Base-by-base conservation (phyloP, 1,140 invertebrate species). In the Uloborus diversus region DNA sequence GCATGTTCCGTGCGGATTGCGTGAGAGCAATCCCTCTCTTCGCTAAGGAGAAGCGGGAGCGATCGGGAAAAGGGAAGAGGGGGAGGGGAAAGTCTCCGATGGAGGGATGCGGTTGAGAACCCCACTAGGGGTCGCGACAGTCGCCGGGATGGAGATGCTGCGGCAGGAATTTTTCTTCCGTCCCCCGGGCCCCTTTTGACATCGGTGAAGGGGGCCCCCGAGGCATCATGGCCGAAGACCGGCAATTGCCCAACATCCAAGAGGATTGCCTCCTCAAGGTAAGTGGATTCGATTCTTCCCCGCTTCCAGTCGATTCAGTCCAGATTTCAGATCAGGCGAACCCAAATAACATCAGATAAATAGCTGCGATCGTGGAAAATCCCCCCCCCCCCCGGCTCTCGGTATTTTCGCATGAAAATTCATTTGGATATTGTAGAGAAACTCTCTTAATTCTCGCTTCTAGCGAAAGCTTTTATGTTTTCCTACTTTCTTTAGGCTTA, bases 201-300 rank as follows among this genome's bases (percentile, higher is more conserved):
- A 47, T 20, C 47, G 68, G 13, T n/a, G n/a, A n/a, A n/a, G n/a
- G 23, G 23, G 51, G 32, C 32, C 32, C 20, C 4, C 9, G 25
- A 25, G 20, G 37, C 17, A 35, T 20, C 59, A 78, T 78, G 73
- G 73, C 73, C 28, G 73, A 78, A 14, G 76, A 79, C 37, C 27
- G 76, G 64, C 76, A 68, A 51, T 56, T 79, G 76, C 76, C 76
- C 27, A 79, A 79, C 42, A 79, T 79, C 28, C 76, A 79, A 30
- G 76, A 79, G 56, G 76, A 79, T 14, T 79, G 76, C 20, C 65
- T 79, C 49, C 65, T 79, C 51, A 79, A 79, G 76, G 76, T 79
- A 47, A 49, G 65, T 14, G 23, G n/a, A n/a, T n/a, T n/a, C n/a
- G n/a, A n/a, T n/a, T n/a, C n/a, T n/a, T n/a, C n/a, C n/a, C n/a